A percentile compares a stretch with the other conserved stretches of the same genome.
These are phyloP conservation scores for Spodoptera frugiperda DNA, from an alignment of 1,140 invertebrate genomes.

Conservation along the genomic window DNA sequence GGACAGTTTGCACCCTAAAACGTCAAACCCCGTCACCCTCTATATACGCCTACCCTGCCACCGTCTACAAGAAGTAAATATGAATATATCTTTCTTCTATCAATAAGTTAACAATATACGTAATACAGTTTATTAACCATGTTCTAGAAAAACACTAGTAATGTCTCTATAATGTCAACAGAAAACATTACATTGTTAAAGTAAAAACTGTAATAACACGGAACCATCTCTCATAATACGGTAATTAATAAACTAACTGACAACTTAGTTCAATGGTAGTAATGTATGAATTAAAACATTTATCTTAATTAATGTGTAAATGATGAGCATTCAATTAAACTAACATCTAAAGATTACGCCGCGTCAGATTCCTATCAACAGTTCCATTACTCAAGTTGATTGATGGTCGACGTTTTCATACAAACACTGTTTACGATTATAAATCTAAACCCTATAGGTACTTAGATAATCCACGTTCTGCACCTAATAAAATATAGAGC, in stretches of 20 bases:
- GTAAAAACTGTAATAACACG: neutral
- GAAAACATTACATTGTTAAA: no score
- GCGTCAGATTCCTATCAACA: constrained; percentile 31
- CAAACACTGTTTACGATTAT: constrained; percentile 21
- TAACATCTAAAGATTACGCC: constrained; percentile 32
- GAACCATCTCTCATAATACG: neutral
- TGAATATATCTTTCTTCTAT: no score
- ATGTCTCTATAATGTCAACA: neutral
- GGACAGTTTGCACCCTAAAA: no score
- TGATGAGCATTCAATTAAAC: constrained; percentile 20
- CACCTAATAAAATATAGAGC: neutral
- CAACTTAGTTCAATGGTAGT: neutral
- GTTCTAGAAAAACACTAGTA: neutral
- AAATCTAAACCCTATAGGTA: constrained; percentile 12
- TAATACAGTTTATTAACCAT: no score
- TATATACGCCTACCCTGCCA: no score
- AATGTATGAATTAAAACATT: constrained; percentile 34
- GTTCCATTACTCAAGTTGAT: constrained; percentile 27
- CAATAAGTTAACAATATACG: no score
- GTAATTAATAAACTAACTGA: neutral
- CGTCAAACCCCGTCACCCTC: no score
- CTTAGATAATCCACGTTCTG: neutral
- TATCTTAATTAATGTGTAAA: constrained; percentile 25
- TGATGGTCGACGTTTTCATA: constrained; percentile 21
- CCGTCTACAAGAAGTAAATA: no score